Evolutionary conservation across 1,140 invertebrate genomes (phyloP).

Genomic region (Drosophila trapezifrons): DNA sequence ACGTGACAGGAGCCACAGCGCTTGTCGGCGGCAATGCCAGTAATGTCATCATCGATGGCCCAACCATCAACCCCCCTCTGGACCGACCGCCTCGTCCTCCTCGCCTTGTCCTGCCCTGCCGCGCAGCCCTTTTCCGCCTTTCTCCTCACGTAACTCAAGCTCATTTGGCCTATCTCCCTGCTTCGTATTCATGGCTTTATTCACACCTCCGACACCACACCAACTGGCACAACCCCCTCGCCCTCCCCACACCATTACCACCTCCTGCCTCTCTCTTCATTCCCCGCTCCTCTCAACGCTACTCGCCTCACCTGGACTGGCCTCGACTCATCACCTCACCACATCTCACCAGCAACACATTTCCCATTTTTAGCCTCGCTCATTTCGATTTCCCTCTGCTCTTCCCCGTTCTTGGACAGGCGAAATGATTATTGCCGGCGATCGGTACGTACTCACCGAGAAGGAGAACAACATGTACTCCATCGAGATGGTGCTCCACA

Average conservation of each 20-base stretch:
- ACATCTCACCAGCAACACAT: slow-evolving; percentile 6
- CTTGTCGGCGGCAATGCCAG: slow-evolving; percentile 26
- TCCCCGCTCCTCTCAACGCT: not conserved
- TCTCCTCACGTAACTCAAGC: slow-evolving; percentile 34
- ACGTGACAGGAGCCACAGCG: slow-evolving; percentile 65
- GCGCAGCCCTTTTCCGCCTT: not conserved
- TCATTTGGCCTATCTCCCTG: slow-evolving; percentile 43
- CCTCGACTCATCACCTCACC: slow-evolving; percentile 15
- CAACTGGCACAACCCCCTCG: no score
- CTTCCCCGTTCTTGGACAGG: slow-evolving; percentile 85
- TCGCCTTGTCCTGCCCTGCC: not conserved
- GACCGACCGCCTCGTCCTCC: not conserved
- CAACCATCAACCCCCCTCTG: not conserved
- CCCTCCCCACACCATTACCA: no score
- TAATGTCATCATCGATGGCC: slow-evolving; percentile 61
- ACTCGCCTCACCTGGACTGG: not conserved
- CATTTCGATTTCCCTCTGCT: slow-evolving; percentile 17
- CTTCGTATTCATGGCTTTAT: slow-evolving; percentile 61
- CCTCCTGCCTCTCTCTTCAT: not conserved
- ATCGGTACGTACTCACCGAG: slow-evolving; percentile 91
- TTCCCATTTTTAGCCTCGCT: slow-evolving; percentile 20
- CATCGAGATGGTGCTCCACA: slow-evolving; percentile 91
- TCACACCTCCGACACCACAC: slow-evolving; percentile 34
- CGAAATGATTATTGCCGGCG: slow-evolving; percentile 93
- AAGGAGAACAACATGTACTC: slow-evolving; percentile 90